These are phyloP conservation scores for Apamea monoglypha DNA, from an alignment of 2,888 invertebrate species.

Conservation along the genomic window DNA sequence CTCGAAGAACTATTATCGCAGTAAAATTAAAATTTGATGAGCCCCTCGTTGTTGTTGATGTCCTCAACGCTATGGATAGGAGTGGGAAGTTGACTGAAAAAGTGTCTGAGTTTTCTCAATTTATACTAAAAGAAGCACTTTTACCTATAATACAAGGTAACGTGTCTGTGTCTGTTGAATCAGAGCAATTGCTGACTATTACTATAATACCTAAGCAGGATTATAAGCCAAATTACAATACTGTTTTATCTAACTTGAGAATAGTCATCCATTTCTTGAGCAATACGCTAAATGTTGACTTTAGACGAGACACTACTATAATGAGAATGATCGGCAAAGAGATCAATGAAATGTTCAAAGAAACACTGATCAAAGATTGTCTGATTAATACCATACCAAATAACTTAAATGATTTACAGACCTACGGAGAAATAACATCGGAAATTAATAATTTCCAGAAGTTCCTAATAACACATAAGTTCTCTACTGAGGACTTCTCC, in stretches of 20 bases:
- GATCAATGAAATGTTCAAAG: constrained; percentile 91
- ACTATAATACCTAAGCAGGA: constrained; percentile 83
- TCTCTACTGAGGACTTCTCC: constrained; percentile 89
- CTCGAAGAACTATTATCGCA: constrained; percentile 77
- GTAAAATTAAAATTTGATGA: constrained; percentile 82
- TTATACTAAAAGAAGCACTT: constrained; percentile 90
- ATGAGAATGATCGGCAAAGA: constrained; percentile 90
- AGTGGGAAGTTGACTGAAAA: constrained; percentile 84
- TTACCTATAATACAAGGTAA: constrained; percentile 90
- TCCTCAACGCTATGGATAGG: constrained; percentile 83
- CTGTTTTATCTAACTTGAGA: constrained; percentile 90
- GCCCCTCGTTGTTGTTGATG: constrained; percentile 73
- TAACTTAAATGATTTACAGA: constrained; percentile 92
- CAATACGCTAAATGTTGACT: constrained; percentile 88
- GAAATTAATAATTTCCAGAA: constrained; percentile 92
- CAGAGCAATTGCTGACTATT: constrained; percentile 78
- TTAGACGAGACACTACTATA: constrained; percentile 83
- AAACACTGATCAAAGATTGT: constrained; percentile 93
- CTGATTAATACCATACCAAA: constrained; percentile 94
- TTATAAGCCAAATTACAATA: constrained; percentile 85
- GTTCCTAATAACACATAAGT: constrained; percentile 90
- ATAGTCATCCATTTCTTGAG: constrained; percentile 90
- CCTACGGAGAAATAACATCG: constrained; percentile 91
- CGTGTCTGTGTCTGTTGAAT: constrained; percentile 82
- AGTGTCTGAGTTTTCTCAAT: constrained; percentile 90